Conservation (phyloP, 2,888 invertebrate species). For the Netelia virgata region DNA sequence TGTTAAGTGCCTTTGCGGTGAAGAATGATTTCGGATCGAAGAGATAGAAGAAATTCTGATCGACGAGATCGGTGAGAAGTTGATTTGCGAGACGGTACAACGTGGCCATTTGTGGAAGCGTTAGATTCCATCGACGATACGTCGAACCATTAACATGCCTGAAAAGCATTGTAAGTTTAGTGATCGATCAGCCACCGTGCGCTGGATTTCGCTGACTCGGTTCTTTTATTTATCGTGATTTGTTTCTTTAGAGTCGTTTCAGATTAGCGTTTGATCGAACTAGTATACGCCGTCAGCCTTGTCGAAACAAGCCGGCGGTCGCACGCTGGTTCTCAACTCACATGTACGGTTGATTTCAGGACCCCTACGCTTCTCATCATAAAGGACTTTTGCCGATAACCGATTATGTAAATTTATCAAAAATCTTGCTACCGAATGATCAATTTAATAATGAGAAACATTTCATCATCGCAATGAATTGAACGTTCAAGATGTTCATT, state of each 20-base stretch:
- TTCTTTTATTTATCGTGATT: not conserved
- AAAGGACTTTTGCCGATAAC: not conserved
- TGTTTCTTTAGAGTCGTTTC: conserved; percentile 40
- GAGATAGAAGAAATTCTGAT: conserved; percentile 99
- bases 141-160: conserved; percentile 98
- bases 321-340: conserved; percentile 80
- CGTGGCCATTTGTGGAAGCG: conserved; percentile 98
- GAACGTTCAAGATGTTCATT: too few species aligned
- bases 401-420: conserved; percentile 16
- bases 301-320: conserved; percentile 78
- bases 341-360: conserved; percentile 83
- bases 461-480: too few species aligned
- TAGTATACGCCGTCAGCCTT: conserved; percentile 73
- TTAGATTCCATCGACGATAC: conserved; percentile 98
- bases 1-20: conserved; percentile 99
- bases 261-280: conserved; percentile 81
- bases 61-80: conserved; percentile 98
- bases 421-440: conserved; percentile 12
- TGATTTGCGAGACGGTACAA: conserved; percentile 99
- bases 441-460: not conserved
- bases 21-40: conserved; percentile 99
- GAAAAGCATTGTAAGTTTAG: conserved; percentile 59
- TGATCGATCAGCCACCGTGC: not conserved
- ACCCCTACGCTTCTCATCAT: conserved; percentile 85
- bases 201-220: not conserved